These are phyloP conservation scores for Acromyrmex heyeri DNA, from an alignment of 1,140 invertebrate genomes.

Conservation along the genomic window DNA sequence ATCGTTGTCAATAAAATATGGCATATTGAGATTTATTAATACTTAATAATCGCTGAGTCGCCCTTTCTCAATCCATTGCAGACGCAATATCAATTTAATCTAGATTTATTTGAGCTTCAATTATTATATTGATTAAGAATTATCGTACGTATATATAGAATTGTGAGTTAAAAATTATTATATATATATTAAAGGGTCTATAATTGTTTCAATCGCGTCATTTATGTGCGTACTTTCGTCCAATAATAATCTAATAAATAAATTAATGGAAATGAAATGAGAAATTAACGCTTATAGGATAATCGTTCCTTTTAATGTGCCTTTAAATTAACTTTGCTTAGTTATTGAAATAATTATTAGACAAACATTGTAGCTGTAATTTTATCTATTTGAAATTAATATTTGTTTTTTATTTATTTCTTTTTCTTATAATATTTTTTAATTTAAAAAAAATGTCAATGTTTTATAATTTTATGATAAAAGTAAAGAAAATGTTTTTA, in stretches of 20 bases:
- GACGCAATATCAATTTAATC: constrained; percentile 8
- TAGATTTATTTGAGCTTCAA: background rate
- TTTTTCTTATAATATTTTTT: too few species aligned
- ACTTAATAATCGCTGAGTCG: constrained; percentile 6
- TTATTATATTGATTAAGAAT: background rate
- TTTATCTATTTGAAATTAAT: too few species aligned
- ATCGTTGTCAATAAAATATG: constrained; percentile 14
- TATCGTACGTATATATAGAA: background rate
- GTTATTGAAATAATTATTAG: too few species aligned
- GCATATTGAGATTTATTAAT: background rate
- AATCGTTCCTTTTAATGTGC: too few species aligned
- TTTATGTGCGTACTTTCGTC: background rate
- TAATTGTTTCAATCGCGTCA: background rate
- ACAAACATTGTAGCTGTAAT: too few species aligned
- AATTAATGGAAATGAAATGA: background rate
- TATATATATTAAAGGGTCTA: background rate
- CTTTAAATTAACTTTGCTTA: too few species aligned
- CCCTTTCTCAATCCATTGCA: background rate
- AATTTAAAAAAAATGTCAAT: too few species aligned
- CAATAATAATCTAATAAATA: background rate
- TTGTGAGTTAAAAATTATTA: background rate
- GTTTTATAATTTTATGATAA: too few species aligned
- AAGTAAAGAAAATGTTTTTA: too few species aligned
- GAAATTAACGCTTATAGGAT: background rate
- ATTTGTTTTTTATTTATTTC: too few species aligned